Evolutionary conservation across 2,113 vertebrate species (phyloP), one percentile per base, ranked within the genome.

Genomic region (Alosa alosa): DNA sequence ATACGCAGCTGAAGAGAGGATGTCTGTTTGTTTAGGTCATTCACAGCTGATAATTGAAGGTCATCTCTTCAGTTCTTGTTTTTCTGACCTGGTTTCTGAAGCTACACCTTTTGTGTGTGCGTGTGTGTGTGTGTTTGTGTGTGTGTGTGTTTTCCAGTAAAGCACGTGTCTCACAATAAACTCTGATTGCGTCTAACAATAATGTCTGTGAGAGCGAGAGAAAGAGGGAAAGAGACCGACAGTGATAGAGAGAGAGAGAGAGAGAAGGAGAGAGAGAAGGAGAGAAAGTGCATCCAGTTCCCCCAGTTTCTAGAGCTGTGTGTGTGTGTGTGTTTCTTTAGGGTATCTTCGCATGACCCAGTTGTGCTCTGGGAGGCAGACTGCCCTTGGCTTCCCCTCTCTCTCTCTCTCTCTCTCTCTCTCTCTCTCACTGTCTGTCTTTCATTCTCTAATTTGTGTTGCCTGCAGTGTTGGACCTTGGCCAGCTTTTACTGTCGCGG

Each of bases 401-500:
- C 11, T 31, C 6, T 64, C 45, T 81, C 85, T 89, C 86, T 84
- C 46, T 82, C 44, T 18, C 50, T 52, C 50, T 75, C n/a, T 22
- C 47, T 64, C 88, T 44, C 68, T 83, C 22, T 10, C 25, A 8
- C 49, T 22, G 44, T 84, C 22, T 88, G 57, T 64, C 57, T 64
- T 64, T 64, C 57, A 88, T 88, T 87, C 84, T 89, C 87, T 89
- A 84, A 90, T 90, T 92, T 81, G 87, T 89, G 86, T 91, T 89
- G 88, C 94, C 95, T 93, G 92, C 93, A 90, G 92, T 64, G 84
- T 84, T 94, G 93, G 94, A 92, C 81, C 5, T 39, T 75, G 88
- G 93, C 94, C 95, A 95, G 89, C 84, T 90, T 86, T 89, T 45
- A 81, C 20, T 6, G 52, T 60, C 57, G 89, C 75, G 4, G 52